Evolutionary conservation across 2,113 vertebrate genomes (phyloP), one percentile per base, ranked within the genome.

Genomic region (Trogon surrucura): DNA sequence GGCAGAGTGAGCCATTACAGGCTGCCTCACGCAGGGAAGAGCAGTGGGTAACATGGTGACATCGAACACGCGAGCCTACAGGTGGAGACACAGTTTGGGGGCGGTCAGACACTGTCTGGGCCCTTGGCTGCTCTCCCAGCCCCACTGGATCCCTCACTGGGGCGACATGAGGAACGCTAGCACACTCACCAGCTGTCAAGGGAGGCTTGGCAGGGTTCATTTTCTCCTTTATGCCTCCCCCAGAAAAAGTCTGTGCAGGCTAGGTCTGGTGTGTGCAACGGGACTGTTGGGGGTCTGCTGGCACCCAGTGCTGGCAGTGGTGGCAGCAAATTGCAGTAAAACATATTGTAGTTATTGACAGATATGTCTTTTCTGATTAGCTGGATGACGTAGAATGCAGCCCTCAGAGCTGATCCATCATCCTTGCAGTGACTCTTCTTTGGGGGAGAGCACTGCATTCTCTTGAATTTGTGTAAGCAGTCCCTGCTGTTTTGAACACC

Each of bases 41-140:
- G 85, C n/a, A 53, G 47, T 20, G n/a, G 71, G 44, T 78, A 32
- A 53, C 44, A 22, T 0, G 3, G 50, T 21, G 58, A 41, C 54
- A 36, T 9, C 0, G 3, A 36, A 18, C 0, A 2, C 17, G 16
- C 0, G 21, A 85, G 23, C 20, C 57, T 1, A 1, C 16, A 17
- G 48, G 13, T n/a, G 16, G 56, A 16, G 41, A 71, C 0, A 1
- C 0, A 3, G 51, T n/a, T 13, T 3, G 2, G 17, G 38, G 29
- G 27, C 4, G 29, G 29, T 1, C 2, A 4, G 41, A 29, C 22
- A 19, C 50, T 51, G 38, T 22, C 32, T 22, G 69, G 14, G 38
- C 16, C 56, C 21, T 48, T n/a, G 84, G 16, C 30, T 27, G 80
- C 23, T 71, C 30, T 51, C 60, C 51, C 1, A 4, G 26, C 23